Evolutionary conservation across 2,113 vertebrate species (phyloP), one percentile per base, ranked within the genome.

Genomic region (Hiodon alosoides): DNA sequence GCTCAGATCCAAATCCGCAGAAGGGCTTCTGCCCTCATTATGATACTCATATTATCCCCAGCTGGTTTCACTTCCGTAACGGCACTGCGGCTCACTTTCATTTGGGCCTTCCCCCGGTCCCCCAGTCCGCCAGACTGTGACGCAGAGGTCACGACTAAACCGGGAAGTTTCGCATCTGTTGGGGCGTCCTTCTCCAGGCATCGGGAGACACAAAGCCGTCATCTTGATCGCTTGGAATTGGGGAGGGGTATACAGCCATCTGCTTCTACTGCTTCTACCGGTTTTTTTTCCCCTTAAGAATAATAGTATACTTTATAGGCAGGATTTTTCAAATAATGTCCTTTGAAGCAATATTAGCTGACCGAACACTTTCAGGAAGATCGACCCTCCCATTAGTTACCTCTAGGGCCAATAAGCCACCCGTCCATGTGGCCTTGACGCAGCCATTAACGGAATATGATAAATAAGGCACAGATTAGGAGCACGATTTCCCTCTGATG

Each of bases 401-500:
- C 72, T 65, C 47, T 55, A 78, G 46, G 75, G 78, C 79, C 81
- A 84, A 81, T 73, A 75, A 69, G 48, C 77, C 76, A 78, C 76
- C 76, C 72, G 70, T 74, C 71, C 76, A 64, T 54, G 61, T 54
- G 69, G 77, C 74, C 77, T 74, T 67, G 77, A 80, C 78, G 78
- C 58, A 80, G 58, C 66, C 79, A 79, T 91, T 80, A 81, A 72
- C 78, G 74, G 80, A 81, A 85, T 80, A 80, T 81, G 79, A 91
- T 84, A 83, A 90, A 86, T 81, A 80, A 78, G 64, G 76, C 76
- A 73, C 70, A 83, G 83, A 88, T 90, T 85, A 87, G 67, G 77
- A 84, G 80, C 78, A 85, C 79, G 82, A 83, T 85, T 82, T 83
- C 73, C 79, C 64, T 81, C 78, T 85, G 83, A 83, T 84, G 82